Evolutionary conservation across 2,888 invertebrate genomes (phyloP), one percentile per base, ranked within the genome.

Genomic region (Calliphora vomitoria): DNA sequence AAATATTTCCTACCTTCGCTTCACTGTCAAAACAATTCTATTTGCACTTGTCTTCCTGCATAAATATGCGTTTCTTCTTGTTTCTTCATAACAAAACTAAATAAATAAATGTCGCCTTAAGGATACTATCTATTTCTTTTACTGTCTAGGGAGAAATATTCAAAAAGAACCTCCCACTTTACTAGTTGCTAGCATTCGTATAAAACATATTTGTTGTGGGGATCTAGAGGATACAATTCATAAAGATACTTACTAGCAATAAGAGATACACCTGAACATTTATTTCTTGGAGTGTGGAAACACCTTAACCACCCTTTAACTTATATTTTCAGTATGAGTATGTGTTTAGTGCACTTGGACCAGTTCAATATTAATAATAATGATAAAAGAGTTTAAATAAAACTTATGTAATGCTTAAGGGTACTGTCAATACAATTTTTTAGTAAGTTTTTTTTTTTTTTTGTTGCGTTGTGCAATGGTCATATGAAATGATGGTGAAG

Each of bases 321-420:
- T 75, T 75, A 20, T 64, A 11, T 35, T 80, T 62, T 31, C 76
- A n/a, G 66, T 71, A 53, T 31, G 18, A 38, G 11, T 31, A 55
- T 53, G 47, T 15, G 15, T 8, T 13, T 25, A 58, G 4, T 50
- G 15, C 35, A 15, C 44, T 31, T 41, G 53, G 31, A 2, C 75
- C 84, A 83, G 87, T 87, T 85, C 86, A 76, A 66, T 81, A 64
- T 88, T 86, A 86, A 88, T 86, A 88, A 88, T 87, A 89, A 90
- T 90, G 88, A 90, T 90, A 89, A 89, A 89, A 89, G 88, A 85
- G 82, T 80, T 83, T 66, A 58, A 81, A 82, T 78, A 87, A 87
- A 85, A 85, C 74, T 71, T 82, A 79, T 86, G 84, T 81, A 81
- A 82, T 72, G 88, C 89, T 86, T 78, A 81, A 83, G 88, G 88